Percentiles rank a stretch among this genome's conserved stretches.
Conservation (phyloP, 2,113 vertebrate genomes). For the Zosterops pallidus region DNA sequence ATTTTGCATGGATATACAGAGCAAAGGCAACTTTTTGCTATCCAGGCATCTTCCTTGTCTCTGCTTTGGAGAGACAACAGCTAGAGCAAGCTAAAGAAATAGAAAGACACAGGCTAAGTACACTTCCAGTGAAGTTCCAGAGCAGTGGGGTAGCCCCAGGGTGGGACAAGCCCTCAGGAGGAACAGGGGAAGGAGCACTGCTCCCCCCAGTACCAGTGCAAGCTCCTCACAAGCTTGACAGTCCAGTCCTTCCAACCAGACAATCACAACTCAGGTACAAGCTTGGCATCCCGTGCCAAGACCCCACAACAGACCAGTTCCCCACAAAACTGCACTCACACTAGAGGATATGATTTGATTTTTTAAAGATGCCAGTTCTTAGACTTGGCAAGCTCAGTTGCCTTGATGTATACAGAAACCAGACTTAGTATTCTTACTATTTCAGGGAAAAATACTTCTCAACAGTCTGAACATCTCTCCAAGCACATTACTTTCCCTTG, state of each 20-base stretch:
- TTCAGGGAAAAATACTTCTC: neutral
- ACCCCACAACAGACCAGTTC: neutral
- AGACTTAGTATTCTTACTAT: neutral
- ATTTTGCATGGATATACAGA: neutral
- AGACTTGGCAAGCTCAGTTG: neutral
- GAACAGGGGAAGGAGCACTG: neutral
- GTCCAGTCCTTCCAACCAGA: neutral
- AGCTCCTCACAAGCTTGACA: neutral
- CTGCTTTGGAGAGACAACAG: neutral
- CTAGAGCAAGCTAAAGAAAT: neutral
- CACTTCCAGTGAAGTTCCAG: neutral
- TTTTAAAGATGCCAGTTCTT: neutral
- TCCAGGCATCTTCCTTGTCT: neutral
- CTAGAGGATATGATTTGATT: neutral
- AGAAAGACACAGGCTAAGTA: neutral
- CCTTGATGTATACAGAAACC: neutral
- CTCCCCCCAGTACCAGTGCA: neutral
- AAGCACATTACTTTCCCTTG: neutral
- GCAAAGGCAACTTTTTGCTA: neutral
- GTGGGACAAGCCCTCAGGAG: rapidly evolving
- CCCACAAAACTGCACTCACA: neutral
- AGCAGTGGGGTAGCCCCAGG: neutral
- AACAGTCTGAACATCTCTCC: neutral
- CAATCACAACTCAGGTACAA: neutral
- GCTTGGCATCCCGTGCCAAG: neutral